Base-by-base conservation (phyloP, 2,888 invertebrate genomes). In the Meteorus colon region DNA sequence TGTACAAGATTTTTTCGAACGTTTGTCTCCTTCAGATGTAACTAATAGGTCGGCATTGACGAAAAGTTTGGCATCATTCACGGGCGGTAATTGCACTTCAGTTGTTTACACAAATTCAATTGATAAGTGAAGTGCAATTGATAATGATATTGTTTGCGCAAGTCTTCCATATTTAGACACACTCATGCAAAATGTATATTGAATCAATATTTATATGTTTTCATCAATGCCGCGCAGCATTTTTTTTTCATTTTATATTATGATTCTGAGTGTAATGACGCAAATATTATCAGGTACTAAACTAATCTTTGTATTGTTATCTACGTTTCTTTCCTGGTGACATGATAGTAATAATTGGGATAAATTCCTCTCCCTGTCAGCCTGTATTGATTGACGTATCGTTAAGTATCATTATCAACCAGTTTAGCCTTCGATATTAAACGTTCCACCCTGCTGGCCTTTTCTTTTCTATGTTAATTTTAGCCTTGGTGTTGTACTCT, bases 381-480 rank as follows among this genome's bases (percentile, higher is more conserved):
- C 2, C n/a, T 5, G 19, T 55, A 55, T 55, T 55, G n/a, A 55
- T 55, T 55, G 19, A 19, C 10, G 19, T 8, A 19, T 55, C n/a
- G 19, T 55, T 19, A 8, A 19, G 19, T 55, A 55, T 55, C 55
- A 55, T 55, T n/a, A 19, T 55, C 55, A 62, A 62, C 3, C 16
- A n/a, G 29, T 62, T 29, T n/a, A n/a, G 27, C 62, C 62, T 31
- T 62, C 62, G 31, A 29, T 31, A 31, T 62, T 29, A 29, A 62
- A 31, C 62, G 31, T 31, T 31, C 29, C n/a, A 10, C 31, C 6
- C 10, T n/a, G 27, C 12, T 62, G 16, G 12, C 27, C 5, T 62
- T 62, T 31, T 62, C 14, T 31, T 16, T 62, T 62, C 62, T 62
- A 29, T 31, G 62, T 4, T 62, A 62, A 62, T 31, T 62, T 62